Base-by-base conservation (phyloP, 2,113 vertebrate species). In the Triplophysa dalaica region DNA sequence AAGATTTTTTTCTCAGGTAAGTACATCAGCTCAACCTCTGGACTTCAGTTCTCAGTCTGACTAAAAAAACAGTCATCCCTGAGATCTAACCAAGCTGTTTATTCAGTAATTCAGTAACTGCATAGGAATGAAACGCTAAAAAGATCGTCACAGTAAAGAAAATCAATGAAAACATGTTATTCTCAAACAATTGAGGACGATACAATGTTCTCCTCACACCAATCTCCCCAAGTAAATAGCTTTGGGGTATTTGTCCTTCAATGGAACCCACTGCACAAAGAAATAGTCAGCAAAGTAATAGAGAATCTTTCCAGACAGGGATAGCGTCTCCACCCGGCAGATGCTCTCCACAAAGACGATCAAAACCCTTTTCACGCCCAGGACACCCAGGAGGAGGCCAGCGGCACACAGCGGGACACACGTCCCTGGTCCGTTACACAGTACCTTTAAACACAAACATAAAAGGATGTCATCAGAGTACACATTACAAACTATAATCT, bases 371-470 rank as follows among this genome's bases (percentile, higher is more conserved):
- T 98, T 97, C 75, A 97, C 74, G 86, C 94, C 94, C 60, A 98
- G 87, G 72, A 96, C 88, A 62, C 94, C 93, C 14, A 98, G 94
- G 10, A 98, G 91, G 80, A 98, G 88, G 70, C 91, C 95, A 33
- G 94, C 93, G 54, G 89, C 11, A 82, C 96, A 98, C 56, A 98
- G 85, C 48, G 98, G 98, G 82, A 98, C 89, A 56, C 97, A 99
- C 0, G 98, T 99, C 73, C 98, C 98, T 0, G 98, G 97, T 61
- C 98, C 97, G 1, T 99, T 99, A 90, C 96, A 98, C 88, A 99
- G 81, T 86, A 99, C 93, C 98, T 99, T 87, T 7, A 62, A 94
- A 93, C 68, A 78, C n/a, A 80, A 22, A 82, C 14, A 80, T 1
- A 83, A 82, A 13, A n/a, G 8, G n/a, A 21, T 21, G 0, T 58